phyloP scores from a whole-genome alignment of 2,797 vertebrate species.

The Chelmon rostratus region DNA sequence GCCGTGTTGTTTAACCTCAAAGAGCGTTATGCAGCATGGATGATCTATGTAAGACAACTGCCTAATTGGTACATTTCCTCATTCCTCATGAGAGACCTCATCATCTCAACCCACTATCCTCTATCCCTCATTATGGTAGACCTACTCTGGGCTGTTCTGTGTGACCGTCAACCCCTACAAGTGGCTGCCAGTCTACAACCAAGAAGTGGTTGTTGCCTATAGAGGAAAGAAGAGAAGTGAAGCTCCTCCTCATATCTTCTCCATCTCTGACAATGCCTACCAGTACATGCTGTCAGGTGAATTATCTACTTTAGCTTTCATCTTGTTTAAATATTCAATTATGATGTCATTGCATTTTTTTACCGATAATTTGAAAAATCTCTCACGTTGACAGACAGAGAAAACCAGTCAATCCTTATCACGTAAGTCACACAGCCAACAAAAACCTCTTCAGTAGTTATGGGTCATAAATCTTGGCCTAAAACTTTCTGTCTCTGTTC shows the following conservation, averaged over 20 bases:
- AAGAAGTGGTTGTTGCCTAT: constrained; percentile 89
- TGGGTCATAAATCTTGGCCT: not conserved
- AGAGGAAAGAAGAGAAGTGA: constrained; percentile 92
- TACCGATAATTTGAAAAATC: not conserved
- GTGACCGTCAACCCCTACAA: constrained; percentile 93
- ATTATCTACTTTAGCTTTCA: not conserved
- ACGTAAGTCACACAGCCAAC: constrained; percentile 84
- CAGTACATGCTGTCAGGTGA: constrained; percentile 87
- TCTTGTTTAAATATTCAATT: not conserved
- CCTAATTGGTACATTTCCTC: too few species aligned
- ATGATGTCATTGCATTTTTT: accelerated
- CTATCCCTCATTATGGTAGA: constrained; percentile 70
- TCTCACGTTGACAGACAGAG: constrained; percentile 82
- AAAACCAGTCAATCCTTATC: constrained; percentile 93
- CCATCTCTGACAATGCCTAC: constrained; percentile 86
- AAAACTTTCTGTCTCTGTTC: not conserved
- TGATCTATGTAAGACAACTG: constrained; percentile 88
- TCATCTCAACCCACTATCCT: not conserved
- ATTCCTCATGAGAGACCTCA: not conserved
- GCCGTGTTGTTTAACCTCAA: constrained; percentile 95
- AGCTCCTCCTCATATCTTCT: constrained; percentile 91
- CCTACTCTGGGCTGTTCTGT: constrained; percentile 73
- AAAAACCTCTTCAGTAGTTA: not conserved
- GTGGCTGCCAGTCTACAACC: constrained; percentile 91
- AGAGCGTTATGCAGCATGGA: constrained; percentile 93